Evolutionary conservation across 2,113 vertebrate genomes (phyloP).

Genomic region (Muntiacus reevesi): DNA sequence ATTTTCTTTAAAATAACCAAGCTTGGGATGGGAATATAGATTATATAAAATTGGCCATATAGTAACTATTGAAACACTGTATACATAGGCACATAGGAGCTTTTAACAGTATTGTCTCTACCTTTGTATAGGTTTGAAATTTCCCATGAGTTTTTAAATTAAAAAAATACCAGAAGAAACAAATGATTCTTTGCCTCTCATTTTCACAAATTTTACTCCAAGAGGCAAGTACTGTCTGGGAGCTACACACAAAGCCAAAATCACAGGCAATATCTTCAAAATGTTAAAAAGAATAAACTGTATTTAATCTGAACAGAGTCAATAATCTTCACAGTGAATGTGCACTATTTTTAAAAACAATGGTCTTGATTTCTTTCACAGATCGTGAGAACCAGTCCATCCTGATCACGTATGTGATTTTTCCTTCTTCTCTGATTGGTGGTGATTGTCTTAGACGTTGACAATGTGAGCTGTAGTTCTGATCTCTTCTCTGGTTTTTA

Average conservation of each 20-base stretch:
- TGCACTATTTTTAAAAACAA: not conserved
- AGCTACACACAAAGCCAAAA: not conserved
- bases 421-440: not conserved
- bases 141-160: not conserved
- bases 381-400: conserved; percentile 90
- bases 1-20: conserved; percentile 29
- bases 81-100: not conserved
- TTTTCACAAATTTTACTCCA: not conserved
- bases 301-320: not conserved
- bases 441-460: not conserved
- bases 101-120: not conserved
- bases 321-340: not conserved
- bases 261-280: not conserved
- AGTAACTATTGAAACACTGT: not conserved
- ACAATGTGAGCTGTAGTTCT: not conserved
- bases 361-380: conserved; percentile 58
- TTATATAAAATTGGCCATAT: not conserved
- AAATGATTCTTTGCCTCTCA: not conserved
- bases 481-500: conserved; percentile 57
- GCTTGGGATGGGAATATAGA: not conserved
- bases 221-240: not conserved
- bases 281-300: not conserved
- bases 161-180: not conserved
- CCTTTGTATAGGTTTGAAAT: not conserved
- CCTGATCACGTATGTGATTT: conserved; percentile 85